These are phyloP conservation scores for Ptilonorhynchus violaceus DNA, from an alignment of 2,113 vertebrate genomes.

Conservation along the genomic window DNA sequence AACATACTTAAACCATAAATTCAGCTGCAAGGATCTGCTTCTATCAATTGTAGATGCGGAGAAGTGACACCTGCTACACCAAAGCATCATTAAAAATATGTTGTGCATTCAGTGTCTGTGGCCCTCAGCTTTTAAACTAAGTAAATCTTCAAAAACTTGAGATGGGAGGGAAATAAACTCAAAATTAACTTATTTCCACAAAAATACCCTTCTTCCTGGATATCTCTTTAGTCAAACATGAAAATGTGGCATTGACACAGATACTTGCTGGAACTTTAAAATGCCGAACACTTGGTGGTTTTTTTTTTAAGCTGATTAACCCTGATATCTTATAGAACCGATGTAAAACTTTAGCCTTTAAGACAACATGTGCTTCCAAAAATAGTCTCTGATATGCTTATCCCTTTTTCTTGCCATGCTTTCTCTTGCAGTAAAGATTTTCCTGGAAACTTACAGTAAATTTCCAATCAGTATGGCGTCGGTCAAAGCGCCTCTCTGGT, in stretches of 20 bases:
- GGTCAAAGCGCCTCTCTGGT: not conserved
- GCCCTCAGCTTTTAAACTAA: not conserved
- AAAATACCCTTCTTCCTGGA: not conserved
- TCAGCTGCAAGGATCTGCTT: not conserved
- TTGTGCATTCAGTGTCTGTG: not conserved
- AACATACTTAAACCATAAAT: not conserved
- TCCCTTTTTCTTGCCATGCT: not conserved
- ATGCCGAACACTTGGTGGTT: fast-evolving
- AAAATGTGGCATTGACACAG: not conserved
- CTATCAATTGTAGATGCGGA: not conserved
- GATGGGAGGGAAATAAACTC: not conserved
- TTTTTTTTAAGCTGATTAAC: not conserved
- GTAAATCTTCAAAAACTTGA: not conserved
- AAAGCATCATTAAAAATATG: not conserved
- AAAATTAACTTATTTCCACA: not conserved
- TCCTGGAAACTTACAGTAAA: not conserved
- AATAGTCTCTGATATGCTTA: not conserved
- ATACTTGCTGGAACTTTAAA: not conserved
- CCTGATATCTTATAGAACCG: not conserved
- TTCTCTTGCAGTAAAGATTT: not conserved
- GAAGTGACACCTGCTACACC: not conserved
- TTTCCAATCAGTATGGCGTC: not conserved
- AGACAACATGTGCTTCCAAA: not conserved
- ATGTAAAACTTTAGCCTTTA: not conserved
- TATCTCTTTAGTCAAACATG: not conserved